Percentiles rank a stretch among this genome's conserved stretches.
Conservation (phyloP, 2,113 vertebrate species). For the Okapia johnstoni region DNA sequence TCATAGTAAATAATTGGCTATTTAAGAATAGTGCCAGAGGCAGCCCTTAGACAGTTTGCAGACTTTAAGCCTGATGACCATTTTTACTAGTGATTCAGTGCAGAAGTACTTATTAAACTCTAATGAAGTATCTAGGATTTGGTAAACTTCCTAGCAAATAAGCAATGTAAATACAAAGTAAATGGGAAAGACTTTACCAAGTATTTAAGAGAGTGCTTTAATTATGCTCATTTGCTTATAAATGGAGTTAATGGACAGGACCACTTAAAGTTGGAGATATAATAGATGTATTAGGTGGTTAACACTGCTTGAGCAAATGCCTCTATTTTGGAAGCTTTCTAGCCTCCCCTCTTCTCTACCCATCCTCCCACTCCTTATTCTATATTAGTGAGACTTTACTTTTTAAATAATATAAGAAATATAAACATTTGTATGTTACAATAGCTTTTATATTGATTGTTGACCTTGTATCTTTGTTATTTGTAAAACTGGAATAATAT, state of each 20-base stretch:
- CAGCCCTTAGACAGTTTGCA: neutral
- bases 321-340: neutral
- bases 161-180: neutral
- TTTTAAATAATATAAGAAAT: slow-evolving; percentile 13
- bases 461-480: neutral
- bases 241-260: neutral
- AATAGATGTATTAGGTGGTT: neutral
- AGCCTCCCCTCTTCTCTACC: neutral
- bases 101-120: neutral
- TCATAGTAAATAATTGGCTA: neutral
- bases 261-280: neutral
- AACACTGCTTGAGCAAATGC: neutral
- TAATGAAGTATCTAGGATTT: neutral
- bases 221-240: neutral
- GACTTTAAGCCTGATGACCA: neutral
- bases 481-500: slow-evolving; percentile 1
- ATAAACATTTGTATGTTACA: neutral
- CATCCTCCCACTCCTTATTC: neutral
- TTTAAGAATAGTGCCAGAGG: neutral
- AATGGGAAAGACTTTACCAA: neutral
- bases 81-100: neutral
- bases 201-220: neutral
- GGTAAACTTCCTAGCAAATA: neutral
- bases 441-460: neutral
- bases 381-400: neutral